phyloP scores from a whole-genome alignment of 2,888 invertebrate genomes.

The Tetropium fuscum region DNA sequence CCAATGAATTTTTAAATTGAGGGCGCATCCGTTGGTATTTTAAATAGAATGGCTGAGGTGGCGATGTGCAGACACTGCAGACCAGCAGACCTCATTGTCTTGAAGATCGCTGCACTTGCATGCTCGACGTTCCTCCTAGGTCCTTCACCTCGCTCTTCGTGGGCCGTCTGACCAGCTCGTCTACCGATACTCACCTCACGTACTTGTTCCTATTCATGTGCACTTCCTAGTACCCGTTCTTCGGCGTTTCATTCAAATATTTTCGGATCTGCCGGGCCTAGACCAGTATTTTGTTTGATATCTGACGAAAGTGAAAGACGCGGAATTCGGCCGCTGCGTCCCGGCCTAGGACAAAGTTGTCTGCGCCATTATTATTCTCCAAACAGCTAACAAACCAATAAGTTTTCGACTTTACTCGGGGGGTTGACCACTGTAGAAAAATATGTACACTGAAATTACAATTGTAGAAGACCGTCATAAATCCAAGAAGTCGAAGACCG shows the following conservation, averaged over 20 bases:
- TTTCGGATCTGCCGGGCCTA: neutral
- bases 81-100: slow-evolving; percentile 50
- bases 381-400: no score
- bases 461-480: no score
- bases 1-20: no score
- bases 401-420: no score
- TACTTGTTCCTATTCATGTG: slow-evolving; percentile 40
- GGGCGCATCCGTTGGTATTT: no score
- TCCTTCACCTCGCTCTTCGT: slow-evolving; percentile 54
- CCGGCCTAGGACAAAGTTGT: no score
- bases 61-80: slow-evolving; percentile 3
- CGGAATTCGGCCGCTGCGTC: no score
- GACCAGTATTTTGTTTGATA: neutral
- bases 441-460: no score
- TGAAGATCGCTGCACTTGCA: slow-evolving; percentile 46
- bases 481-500: no score
- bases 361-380: no score
- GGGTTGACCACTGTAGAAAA: no score
- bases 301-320: neutral
- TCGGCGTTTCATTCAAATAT: slow-evolving; percentile 9
- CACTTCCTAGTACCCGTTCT: slow-evolving; percentile 33
- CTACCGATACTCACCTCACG: slow-evolving; percentile 26
- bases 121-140: slow-evolving; percentile 52
- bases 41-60: no score
- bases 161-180: slow-evolving; percentile 39